Percentiles rank a stretch among this genome's conserved stretches.
Conservation (phyloP, 2,113 vertebrate species). For the Copsychus sechellarum region DNA sequence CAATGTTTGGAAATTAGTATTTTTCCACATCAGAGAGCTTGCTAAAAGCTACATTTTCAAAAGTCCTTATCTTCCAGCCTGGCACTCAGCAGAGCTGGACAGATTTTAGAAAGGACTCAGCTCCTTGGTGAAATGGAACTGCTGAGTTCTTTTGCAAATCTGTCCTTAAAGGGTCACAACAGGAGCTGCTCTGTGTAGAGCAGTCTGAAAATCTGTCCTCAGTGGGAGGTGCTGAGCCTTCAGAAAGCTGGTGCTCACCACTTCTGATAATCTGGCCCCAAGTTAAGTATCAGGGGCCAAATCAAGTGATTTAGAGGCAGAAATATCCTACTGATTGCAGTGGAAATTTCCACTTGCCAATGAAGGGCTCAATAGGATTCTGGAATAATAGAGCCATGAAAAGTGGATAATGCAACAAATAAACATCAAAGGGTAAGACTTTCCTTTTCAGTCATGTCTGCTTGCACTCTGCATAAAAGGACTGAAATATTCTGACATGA, state of each 20-base stretch:
- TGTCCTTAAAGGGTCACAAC: slow-evolving; percentile 31
- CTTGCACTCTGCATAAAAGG: background rate
- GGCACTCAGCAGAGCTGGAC: background rate
- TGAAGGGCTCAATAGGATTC: slow-evolving; percentile 20
- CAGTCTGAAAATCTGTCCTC: slow-evolving; percentile 24
- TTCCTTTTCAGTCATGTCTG: background rate
- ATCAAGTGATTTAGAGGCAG: slow-evolving; percentile 14
- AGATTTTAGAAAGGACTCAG: background rate
- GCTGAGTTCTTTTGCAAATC: background rate
- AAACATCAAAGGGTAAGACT: slow-evolving; percentile 38
- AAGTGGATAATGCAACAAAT: slow-evolving; percentile 44
- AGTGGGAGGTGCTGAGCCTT: slow-evolving; percentile 8
- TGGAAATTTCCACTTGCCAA: slow-evolving; percentile 10
- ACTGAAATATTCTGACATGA: background rate
- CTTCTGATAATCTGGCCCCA: slow-evolving; percentile 13
- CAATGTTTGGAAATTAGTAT: background rate
- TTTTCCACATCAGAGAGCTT: background rate
- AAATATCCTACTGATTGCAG: slow-evolving; percentile 31
- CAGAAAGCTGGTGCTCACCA: slow-evolving; percentile 10
- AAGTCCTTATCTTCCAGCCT: background rate
- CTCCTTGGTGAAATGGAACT: background rate
- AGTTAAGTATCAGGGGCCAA: slow-evolving; percentile 34
- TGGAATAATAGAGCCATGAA: slow-evolving; percentile 27
- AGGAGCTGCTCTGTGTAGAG: slow-evolving; percentile 10
- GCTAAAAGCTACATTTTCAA: background rate